These are phyloP conservation scores for Cataglyphis rosenhaueri DNA, from an alignment of 2,888 invertebrate genomes.

Conservation along the genomic window DNA sequence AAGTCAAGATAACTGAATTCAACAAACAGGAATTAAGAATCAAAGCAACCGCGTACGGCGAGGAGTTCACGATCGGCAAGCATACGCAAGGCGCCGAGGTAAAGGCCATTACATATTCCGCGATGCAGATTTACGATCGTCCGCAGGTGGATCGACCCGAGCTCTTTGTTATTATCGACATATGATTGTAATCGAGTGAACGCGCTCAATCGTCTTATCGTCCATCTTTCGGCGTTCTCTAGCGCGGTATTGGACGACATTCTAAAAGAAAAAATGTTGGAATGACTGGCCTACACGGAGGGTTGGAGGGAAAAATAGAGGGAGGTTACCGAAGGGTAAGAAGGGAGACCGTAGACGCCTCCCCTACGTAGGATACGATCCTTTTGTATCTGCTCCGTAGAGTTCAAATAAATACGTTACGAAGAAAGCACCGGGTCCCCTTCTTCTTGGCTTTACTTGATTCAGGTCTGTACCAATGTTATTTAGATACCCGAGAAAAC, in stretches of 20 bases:
- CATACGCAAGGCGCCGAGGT: constrained; percentile 99
- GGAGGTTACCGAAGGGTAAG: constrained; percentile 48
- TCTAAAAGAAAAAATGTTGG: constrained; percentile 63
- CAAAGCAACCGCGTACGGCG: constrained; percentile 92
- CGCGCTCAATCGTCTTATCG: constrained; percentile 15
- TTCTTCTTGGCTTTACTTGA: constrained; percentile 74
- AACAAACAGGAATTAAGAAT: constrained; percentile 93
- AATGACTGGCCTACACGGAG: constrained; percentile 52
- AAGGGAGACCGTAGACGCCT: constrained; percentile 68
- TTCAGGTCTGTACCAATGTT: constrained; percentile 70
- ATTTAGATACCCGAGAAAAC: constrained; percentile 20
- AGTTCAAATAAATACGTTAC: constrained; percentile 85
- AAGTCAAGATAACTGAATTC: constrained; percentile 95
- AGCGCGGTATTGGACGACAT: constrained; percentile 59
- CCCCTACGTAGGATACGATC: constrained; percentile 79
- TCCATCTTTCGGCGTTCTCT: constrained; percentile 66
- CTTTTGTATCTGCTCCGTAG: constrained; percentile 81
- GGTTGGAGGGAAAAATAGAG: constrained; percentile 36
- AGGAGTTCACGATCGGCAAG: constrained; percentile 95
- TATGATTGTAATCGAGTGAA: constrained; percentile 86
- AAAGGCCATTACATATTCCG: constrained; percentile 99
- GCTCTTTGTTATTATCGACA: constrained; percentile 99
- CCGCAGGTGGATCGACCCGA: constrained; percentile 91
- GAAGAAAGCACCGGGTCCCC: constrained; percentile 84
- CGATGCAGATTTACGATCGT: constrained; percentile 96